Percentiles rank a stretch among this genome's conserved stretches.
phyloP scores from a whole-genome alignment of 1,140 invertebrate genomes.

The Caenorhabditis briggsae region DNA sequence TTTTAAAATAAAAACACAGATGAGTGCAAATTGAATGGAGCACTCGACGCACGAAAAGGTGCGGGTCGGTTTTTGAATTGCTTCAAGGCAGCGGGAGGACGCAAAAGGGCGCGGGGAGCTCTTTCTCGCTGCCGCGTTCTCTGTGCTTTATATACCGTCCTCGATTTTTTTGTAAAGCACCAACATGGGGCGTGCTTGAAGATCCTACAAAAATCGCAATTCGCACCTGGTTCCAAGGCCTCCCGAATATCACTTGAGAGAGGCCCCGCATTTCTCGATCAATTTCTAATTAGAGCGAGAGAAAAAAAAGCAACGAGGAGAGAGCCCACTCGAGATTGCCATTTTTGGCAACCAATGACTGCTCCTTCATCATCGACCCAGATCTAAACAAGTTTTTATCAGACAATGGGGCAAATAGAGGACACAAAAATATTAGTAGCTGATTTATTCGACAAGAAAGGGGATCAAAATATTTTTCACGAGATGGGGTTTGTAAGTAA shows the following conservation, averaged over 20 bases:
- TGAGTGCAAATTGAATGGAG: constrained; percentile 54
- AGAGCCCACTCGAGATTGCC: constrained; percentile 40
- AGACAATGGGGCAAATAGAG: constrained; percentile 28
- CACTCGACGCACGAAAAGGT: constrained; percentile 55
- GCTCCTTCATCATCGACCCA: too few relatives aligned
- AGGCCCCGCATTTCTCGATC: constrained; percentile 41
- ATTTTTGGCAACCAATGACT: constrained; percentile 38
- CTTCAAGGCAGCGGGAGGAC: constrained; percentile 26
- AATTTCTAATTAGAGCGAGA: constrained; percentile 42
- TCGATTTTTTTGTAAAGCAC: constrained; percentile 24
- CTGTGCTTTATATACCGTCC: constrained; percentile 48
- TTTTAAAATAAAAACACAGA: constrained; percentile 54
- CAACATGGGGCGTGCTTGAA: constrained; percentile 53
- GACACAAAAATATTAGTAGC: neutral
- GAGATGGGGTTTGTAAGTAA: neutral
- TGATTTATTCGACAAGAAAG: neutral
- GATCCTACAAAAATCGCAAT: constrained; percentile 45
- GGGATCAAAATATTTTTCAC: neutral
- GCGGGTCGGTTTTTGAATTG: constrained; percentile 53
- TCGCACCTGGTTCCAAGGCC: constrained; percentile 53
- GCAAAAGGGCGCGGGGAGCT: neutral
- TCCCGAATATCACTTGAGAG: constrained; percentile 45
- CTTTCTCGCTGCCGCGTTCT: constrained; percentile 21
- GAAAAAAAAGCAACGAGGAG: neutral
- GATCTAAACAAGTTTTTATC: constrained; percentile 37